Evolutionary conservation across 2,888 invertebrate species (phyloP).

Genomic region (Acronicta leporina): DNA sequence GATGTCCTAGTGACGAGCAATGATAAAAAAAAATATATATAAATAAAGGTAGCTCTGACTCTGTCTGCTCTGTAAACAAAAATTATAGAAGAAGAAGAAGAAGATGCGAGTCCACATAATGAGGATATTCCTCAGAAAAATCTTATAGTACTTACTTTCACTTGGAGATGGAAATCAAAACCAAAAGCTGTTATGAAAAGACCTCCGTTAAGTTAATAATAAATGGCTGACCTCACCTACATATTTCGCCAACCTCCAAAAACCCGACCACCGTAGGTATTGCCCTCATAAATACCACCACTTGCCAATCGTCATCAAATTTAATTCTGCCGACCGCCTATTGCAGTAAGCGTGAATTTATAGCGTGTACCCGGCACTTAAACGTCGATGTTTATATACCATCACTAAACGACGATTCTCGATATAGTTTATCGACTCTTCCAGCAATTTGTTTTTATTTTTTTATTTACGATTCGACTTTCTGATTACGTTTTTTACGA

Average conservation of each 20-base stretch:
- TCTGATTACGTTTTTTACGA: slow-evolving; percentile 49
- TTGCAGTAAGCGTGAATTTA: slow-evolving; percentile 43
- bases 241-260: slow-evolving; percentile 5
- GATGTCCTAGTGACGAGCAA: no score
- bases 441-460: slow-evolving; percentile 47
- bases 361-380: slow-evolving; percentile 42
- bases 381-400: slow-evolving; percentile 45
- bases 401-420: slow-evolving; percentile 52
- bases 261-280: slow-evolving; percentile 6
- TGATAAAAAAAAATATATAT: no score
- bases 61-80: no score
- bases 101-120: no score
- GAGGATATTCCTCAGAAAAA: no score
- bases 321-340: slow-evolving; percentile 27
- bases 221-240: neutral
- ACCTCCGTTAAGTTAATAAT: no score
- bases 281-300: slow-evolving; percentile 34
- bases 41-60: no score
- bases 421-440: slow-evolving; percentile 56
- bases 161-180: no score
- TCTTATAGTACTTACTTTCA: no score
- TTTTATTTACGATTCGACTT: slow-evolving; percentile 43
- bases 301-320: slow-evolving; percentile 50
- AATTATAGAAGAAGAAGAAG: no score
- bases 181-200: no score